These are phyloP conservation scores for Zapus hudsonius DNA, from an alignment of 2,113 vertebrate genomes.

Conservation along the genomic window DNA sequence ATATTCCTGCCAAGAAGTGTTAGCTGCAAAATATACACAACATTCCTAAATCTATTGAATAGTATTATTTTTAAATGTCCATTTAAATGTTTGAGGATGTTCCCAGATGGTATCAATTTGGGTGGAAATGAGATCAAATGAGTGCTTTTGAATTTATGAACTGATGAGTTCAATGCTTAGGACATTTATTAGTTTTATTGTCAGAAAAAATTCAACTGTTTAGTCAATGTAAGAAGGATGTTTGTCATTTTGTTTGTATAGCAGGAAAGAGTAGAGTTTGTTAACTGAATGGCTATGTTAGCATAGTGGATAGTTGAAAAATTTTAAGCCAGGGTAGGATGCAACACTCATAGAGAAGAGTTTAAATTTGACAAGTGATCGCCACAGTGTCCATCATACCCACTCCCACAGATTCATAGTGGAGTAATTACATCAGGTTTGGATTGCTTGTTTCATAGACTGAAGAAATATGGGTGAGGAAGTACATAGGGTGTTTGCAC, in stretches of 20 bases:
- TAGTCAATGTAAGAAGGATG: slow-evolving; percentile 34
- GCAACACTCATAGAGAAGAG: not conserved
- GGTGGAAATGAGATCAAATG: slow-evolving; percentile 56
- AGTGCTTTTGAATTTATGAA: slow-evolving; percentile 53
- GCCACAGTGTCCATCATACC: not conserved
- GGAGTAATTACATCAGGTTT: not conserved
- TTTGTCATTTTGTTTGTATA: slow-evolving; percentile 31
- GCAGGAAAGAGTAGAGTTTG: not conserved
- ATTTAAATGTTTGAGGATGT: slow-evolving; percentile 47
- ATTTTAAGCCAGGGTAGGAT: not conserved
- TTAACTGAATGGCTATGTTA: not conserved
- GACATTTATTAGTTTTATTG: slow-evolving; percentile 58
- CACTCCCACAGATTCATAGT: not conserved
- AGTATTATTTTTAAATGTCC: slow-evolving; percentile 50
- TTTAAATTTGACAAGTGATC: not conserved
- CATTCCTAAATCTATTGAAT: slow-evolving; percentile 10
- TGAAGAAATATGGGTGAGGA: not conserved
- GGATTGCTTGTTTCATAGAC: not conserved
- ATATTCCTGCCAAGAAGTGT: slow-evolving; percentile 50
- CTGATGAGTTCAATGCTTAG: slow-evolving; percentile 46
- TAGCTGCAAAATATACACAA: slow-evolving; percentile 34
- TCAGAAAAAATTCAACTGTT: slow-evolving; percentile 64
- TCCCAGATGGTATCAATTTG: slow-evolving; percentile 67
- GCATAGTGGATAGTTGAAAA: not conserved
- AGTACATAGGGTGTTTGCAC: no score